Percentiles rank a stretch among this genome's conserved stretches.
Evolutionary conservation across 2,113 vertebrate genomes (phyloP).

Genomic region (Trinectes maculatus): DNA sequence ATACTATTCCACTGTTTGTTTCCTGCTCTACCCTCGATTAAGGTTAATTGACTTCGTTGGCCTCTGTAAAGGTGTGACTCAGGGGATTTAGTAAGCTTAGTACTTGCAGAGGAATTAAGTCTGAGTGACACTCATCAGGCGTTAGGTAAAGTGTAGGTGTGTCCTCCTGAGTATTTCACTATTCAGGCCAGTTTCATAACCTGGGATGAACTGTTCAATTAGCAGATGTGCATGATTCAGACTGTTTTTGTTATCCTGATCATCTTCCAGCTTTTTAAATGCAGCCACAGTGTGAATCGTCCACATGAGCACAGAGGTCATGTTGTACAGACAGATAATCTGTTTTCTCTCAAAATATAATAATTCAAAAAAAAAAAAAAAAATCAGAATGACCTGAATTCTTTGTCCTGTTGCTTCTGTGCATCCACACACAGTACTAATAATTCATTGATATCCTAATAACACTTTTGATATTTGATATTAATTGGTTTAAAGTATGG

Average conservation of each 20-base stretch:
- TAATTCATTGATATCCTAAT: background rate
- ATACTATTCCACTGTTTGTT: slow-evolving; percentile 13
- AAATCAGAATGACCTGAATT: background rate
- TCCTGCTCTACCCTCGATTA: slow-evolving; percentile 29
- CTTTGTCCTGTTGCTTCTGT: slow-evolving; percentile 13
- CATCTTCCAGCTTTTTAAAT: slow-evolving; percentile 31
- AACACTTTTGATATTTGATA: background rate
- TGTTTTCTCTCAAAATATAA: too few relatives aligned
- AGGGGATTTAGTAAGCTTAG: slow-evolving; percentile 27
- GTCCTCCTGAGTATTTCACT: slow-evolving; percentile 24
- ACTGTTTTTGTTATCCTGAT: slow-evolving; percentile 46
- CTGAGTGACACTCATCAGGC: slow-evolving; percentile 40
- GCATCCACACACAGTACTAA: background rate
- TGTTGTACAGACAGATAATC: too few relatives aligned
- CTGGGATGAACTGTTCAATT: slow-evolving; percentile 28
- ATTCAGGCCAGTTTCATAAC: slow-evolving; percentile 6
- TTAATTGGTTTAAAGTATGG: too few relatives aligned
- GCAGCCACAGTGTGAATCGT: slow-evolving; percentile 54
- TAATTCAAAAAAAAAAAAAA: too few relatives aligned
- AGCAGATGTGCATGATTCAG: slow-evolving; percentile 51
- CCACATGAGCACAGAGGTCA: slow-evolving; percentile 31
- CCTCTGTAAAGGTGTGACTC: slow-evolving; percentile 50
- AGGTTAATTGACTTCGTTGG: slow-evolving; percentile 43
- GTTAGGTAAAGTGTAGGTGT: slow-evolving; percentile 63
- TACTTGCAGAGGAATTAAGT: slow-evolving; percentile 49